These are phyloP conservation scores for Zapus hudsonius DNA, from an alignment of 2,113 vertebrate genomes.

Conservation along the genomic window DNA sequence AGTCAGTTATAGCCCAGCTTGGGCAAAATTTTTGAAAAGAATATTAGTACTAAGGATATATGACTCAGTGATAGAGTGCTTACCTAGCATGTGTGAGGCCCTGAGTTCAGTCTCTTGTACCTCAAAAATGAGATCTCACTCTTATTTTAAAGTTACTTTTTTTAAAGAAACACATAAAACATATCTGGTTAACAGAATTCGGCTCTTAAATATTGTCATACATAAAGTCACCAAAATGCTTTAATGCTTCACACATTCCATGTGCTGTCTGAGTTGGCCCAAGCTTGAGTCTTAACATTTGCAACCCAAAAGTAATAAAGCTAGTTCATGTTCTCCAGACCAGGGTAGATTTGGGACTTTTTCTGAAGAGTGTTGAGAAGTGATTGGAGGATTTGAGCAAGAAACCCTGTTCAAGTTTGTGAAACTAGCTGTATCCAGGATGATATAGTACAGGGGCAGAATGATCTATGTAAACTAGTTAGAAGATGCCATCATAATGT, in stretches of 20 bases:
- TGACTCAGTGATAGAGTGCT: not conserved
- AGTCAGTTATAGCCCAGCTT: not conserved
- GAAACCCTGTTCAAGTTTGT: not conserved
- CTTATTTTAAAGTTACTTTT: too few species aligned
- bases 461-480: fast-evolving
- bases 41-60: too few species aligned
- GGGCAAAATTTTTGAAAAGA: not conserved
- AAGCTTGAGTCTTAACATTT: not conserved
- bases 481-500: too few species aligned
- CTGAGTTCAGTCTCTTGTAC: not conserved
- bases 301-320: not conserved
- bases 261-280: not conserved
- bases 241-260: not conserved
- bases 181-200: not conserved
- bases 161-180: not conserved
- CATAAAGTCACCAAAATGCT: not conserved
- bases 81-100: not conserved
- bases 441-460: not conserved
- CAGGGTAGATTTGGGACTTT: not conserved
- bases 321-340: not conserved
- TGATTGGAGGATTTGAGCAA: not conserved
- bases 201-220: not conserved
- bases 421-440: fast-evolving
- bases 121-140: not conserved
- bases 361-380: not conserved